phyloP scores from a whole-genome alignment of 2,888 invertebrate genomes.

The Nomada fabriciana region DNA sequence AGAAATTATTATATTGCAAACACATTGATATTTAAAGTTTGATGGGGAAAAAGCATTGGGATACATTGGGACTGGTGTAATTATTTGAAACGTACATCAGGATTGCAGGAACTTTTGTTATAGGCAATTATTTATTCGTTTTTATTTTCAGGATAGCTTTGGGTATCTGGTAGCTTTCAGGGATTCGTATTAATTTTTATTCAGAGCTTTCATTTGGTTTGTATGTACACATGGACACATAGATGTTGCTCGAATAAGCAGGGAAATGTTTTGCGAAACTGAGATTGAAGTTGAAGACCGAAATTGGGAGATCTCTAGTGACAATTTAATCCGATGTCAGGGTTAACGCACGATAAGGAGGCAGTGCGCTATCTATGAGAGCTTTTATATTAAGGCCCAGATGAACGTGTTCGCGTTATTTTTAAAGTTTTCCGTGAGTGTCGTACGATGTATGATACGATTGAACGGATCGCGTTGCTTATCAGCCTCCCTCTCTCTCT shows the following conservation, averaged over 20 bases:
- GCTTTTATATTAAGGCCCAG: constrained; percentile 1
- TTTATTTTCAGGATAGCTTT: too few relatives aligned
- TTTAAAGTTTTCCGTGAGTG: background rate
- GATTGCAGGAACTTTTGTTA: too few relatives aligned
- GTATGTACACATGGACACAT: too few relatives aligned
- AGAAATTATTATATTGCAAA: too few relatives aligned
- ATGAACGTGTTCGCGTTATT: background rate
- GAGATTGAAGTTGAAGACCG: background rate
- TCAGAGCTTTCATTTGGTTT: background rate
- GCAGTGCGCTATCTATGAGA: constrained; percentile 1
- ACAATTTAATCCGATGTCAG: constrained; percentile 12
- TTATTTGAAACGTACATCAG: too few relatives aligned
- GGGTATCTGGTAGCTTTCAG: too few relatives aligned
- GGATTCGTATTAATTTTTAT: background rate
- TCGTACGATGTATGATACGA: background rate
- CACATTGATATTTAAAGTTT: too few relatives aligned
- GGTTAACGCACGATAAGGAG: constrained; percentile 24
- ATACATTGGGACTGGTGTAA: too few relatives aligned
- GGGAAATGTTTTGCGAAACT: background rate
- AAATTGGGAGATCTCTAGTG: background rate
- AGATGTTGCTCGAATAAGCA: background rate
- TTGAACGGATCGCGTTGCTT: background rate
- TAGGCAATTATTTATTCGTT: too few relatives aligned
- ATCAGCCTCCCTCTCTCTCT: background rate
- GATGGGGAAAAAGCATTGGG: too few relatives aligned